These are phyloP conservation scores for Cataglyphis hispanica DNA, from an alignment of 1,140 invertebrate species.

Conservation along the genomic window DNA sequence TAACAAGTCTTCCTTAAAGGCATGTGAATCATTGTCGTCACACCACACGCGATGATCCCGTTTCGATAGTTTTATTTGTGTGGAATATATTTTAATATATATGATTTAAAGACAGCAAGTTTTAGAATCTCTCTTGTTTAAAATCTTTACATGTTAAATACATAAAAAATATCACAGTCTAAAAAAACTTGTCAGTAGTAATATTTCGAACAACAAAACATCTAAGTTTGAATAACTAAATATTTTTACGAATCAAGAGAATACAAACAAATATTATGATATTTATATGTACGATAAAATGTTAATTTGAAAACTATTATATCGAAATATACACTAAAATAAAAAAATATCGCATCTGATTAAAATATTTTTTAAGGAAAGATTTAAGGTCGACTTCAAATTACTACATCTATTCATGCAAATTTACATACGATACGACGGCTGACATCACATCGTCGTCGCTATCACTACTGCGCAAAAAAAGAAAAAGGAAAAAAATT, in stretches of 20 bases:
- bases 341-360: neutral
- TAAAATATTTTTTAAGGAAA: neutral
- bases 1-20: neutral
- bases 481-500: neutral
- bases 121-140: neutral
- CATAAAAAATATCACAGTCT: neutral
- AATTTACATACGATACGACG: neutral
- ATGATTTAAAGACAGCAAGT: neutral
- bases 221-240: too few relatives aligned
- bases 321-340: neutral
- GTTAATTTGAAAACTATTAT: neutral
- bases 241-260: neutral
- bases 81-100: slow-evolving; percentile 11
- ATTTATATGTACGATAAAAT: neutral
- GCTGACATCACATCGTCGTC: neutral
- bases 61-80: neutral
- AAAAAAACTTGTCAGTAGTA: neutral
- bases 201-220: neutral
- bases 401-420: neutral
- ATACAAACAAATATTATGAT: neutral
- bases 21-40: slow-evolving; percentile 31
- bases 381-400: neutral
- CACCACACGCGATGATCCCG: neutral
- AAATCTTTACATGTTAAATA: neutral
- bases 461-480: neutral